Evolutionary conservation across 2,113 vertebrate genomes (phyloP).

Genomic region (Rafetus swinhoei): DNA sequence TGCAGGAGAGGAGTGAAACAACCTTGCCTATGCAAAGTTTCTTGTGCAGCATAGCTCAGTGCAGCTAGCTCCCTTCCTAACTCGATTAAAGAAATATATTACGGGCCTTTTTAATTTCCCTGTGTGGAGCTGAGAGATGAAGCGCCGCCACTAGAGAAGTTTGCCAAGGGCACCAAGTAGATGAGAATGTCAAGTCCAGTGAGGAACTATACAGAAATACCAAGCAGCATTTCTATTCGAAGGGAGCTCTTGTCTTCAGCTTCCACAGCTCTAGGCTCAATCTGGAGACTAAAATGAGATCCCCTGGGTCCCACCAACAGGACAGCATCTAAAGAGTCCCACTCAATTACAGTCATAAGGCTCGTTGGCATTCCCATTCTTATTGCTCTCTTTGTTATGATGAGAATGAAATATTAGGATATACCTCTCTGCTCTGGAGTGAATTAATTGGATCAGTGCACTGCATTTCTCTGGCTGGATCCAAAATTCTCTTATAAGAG

Average conservation of each 20-base stretch:
- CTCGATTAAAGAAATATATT: slow-evolving; percentile 67
- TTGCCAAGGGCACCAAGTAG: slow-evolving; percentile 63
- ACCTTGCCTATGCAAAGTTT: not conserved
- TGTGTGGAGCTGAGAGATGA: slow-evolving; percentile 61
- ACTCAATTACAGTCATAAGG: not conserved
- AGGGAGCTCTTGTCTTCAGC: slow-evolving; percentile 43
- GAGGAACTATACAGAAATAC: slow-evolving; percentile 62
- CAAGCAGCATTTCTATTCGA: slow-evolving; percentile 29
- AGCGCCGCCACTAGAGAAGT: slow-evolving; percentile 37
- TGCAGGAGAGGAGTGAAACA: not conserved
- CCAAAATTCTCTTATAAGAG: not conserved
- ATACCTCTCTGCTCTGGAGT: not conserved
- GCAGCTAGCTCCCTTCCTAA: not conserved
- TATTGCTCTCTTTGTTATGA: fast-evolving
- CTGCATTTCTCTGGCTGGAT: not conserved
- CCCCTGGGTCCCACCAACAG: slow-evolving; percentile 51
- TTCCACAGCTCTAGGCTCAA: not conserved
- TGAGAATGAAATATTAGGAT: not conserved
- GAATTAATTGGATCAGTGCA: not conserved
- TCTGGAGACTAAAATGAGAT: slow-evolving; percentile 58
- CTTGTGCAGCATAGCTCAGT: not conserved
- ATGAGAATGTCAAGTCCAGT: slow-evolving; percentile 71
- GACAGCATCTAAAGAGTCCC: slow-evolving; percentile 54
- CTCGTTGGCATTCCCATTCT: slow-evolving; percentile 27
- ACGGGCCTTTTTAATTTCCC: slow-evolving; percentile 67